phyloP scores from a whole-genome alignment of 2,888 invertebrate genomes.

The Thera obeliscata region DNA sequence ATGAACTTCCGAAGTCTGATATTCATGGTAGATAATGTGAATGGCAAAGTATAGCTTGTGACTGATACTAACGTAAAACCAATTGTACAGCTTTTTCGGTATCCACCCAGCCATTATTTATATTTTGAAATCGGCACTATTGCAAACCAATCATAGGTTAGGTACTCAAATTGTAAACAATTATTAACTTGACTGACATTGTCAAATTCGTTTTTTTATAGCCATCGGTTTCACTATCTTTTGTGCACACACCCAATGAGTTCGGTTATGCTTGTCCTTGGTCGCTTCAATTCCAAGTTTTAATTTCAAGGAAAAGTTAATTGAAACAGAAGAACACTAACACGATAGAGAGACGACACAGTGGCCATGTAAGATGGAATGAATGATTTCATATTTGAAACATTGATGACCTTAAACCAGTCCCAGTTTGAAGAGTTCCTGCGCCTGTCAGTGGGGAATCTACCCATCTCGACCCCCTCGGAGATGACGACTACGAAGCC shows the following conservation, averaged over 20 bases:
- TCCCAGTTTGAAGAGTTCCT: slow-evolving; percentile 87
- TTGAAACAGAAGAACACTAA: slow-evolving; percentile 30
- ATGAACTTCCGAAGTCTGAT: slow-evolving; percentile 32
- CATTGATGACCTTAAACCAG: slow-evolving; percentile 87
- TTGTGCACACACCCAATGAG: slow-evolving; percentile 33
- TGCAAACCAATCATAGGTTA: slow-evolving; percentile 20
- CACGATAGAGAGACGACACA: slow-evolving; percentile 35
- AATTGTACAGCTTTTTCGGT: slow-evolving; percentile 56
- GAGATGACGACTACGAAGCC: slow-evolving; percentile 85
- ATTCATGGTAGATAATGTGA: slow-evolving; percentile 35
- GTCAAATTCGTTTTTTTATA: slow-evolving; percentile 25
- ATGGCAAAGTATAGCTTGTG: slow-evolving; percentile 27
- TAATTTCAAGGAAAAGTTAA: slow-evolving; percentile 26
- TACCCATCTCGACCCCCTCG: slow-evolving; percentile 86
- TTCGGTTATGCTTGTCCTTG: slow-evolving; percentile 40
- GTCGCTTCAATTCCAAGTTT: slow-evolving; percentile 35
- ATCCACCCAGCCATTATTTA: slow-evolving; percentile 63
- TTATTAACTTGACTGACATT: slow-evolving; percentile 21
- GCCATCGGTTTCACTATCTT: slow-evolving; percentile 9
- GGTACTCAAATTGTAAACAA: slow-evolving; percentile 26
- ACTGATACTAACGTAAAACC: slow-evolving; percentile 58
- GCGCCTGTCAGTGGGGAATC: slow-evolving; percentile 85
- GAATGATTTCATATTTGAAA: slow-evolving; percentile 62
- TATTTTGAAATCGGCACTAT: slow-evolving; percentile 10
- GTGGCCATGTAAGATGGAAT: slow-evolving; percentile 74